Percentiles rank a stretch among this genome's conserved stretches.
Evolutionary conservation across 2,797 vertebrate species (phyloP).

Genomic region (Gobionotothen gibberifrons): DNA sequence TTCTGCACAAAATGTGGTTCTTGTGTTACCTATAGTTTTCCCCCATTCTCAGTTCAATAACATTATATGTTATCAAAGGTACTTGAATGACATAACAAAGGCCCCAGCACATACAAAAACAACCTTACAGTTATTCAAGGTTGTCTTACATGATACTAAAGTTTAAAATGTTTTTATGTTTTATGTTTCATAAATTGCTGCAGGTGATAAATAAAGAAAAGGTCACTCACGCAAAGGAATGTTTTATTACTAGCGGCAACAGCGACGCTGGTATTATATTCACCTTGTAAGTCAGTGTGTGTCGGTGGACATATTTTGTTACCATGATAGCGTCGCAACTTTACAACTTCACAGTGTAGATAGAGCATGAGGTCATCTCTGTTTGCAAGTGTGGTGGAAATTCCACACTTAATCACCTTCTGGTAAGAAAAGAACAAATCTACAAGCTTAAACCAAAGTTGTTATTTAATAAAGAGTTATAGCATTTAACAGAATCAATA

Average conservation of each 20-base stretch:
- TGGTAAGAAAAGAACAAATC: too few relatives aligned
- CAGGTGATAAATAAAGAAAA: slow-evolving; percentile 20
- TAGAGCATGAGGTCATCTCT: too few relatives aligned
- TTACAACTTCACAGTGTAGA: too few relatives aligned
- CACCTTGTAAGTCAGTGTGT: too few relatives aligned
- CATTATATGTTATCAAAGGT: background rate
- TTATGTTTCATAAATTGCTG: slow-evolving; percentile 3
- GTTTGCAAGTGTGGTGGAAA: too few relatives aligned
- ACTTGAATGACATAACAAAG: background rate
- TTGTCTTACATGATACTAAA: background rate
- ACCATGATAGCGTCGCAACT: too few relatives aligned
- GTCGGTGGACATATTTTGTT: too few relatives aligned
- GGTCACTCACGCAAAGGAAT: slow-evolving; percentile 2
- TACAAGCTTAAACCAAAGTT: too few relatives aligned
- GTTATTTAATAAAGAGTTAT: too few relatives aligned
- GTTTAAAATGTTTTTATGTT: background rate
- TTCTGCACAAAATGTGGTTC: background rate
- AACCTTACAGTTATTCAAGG: background rate
- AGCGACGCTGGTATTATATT: too few relatives aligned
- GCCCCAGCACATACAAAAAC: background rate
- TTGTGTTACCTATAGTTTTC: background rate
- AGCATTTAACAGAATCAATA: too few relatives aligned
- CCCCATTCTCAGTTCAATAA: background rate
- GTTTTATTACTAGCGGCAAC: background rate
- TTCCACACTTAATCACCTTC: too few relatives aligned